phyloP scores from a whole-genome alignment of 2,888 invertebrate species.

The Lapara coniferarum region DNA sequence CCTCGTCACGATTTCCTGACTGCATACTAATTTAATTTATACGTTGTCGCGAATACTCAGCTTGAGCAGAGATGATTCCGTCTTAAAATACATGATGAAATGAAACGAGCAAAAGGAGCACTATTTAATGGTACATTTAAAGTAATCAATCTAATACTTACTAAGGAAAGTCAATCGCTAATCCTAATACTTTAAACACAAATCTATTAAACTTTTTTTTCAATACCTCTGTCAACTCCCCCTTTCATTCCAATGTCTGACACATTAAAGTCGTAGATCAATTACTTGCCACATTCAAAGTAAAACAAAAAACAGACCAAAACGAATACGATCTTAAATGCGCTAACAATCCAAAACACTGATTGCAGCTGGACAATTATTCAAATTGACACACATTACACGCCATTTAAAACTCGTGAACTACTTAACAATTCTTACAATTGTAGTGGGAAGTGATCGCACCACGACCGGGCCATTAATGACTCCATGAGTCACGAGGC shows the following conservation, averaged over 20 bases:
- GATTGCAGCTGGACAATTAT: constrained; percentile 10
- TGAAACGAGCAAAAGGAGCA: background rate
- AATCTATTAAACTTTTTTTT: too few species aligned
- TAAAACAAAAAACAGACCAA: background rate
- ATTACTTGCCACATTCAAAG: background rate
- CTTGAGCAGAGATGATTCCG: constrained; percentile 23
- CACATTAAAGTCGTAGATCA: background rate
- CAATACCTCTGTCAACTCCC: too few species aligned
- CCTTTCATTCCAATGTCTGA: too few species aligned
- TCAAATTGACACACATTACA: constrained; percentile 18
- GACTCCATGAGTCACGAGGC: constrained; percentile 62
- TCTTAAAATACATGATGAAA: background rate
- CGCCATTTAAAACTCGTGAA: constrained; percentile 14
- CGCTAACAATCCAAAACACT: constrained; percentile 6
- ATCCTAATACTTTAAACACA: too few species aligned
- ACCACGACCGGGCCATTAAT: constrained; percentile 45
- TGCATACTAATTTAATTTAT: constrained; percentile 66
- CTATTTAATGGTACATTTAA: background rate
- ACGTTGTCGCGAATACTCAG: constrained; percentile 59
- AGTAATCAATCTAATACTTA: too few species aligned
- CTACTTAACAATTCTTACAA: constrained; percentile 18
- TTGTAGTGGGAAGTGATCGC: constrained; percentile 22
- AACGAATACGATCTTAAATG: background rate
- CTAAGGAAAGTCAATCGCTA: too few species aligned
- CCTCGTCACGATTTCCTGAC: constrained; percentile 65